These are phyloP conservation scores for Andrena hattorfiana DNA, from an alignment of 2,888 invertebrate species.

Conservation along the genomic window DNA sequence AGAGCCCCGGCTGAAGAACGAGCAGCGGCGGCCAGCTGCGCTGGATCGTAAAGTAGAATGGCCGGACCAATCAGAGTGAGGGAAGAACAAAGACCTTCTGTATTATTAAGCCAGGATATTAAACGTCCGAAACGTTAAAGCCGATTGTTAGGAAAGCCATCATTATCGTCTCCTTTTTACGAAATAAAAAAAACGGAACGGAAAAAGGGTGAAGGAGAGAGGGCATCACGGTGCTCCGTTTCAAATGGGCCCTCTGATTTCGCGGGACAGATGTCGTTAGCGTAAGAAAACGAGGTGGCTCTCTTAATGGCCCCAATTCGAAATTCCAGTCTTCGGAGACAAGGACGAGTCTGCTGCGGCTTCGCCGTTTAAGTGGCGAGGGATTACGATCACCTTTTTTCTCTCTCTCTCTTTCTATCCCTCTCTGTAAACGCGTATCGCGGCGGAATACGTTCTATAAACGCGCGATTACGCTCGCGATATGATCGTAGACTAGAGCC, in stretches of 20 bases:
- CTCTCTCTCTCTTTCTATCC: too few species aligned
- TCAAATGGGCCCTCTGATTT: constrained; percentile 8
- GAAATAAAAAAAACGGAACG: background rate
- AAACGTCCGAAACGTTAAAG: constrained; percentile 65
- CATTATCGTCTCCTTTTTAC: constrained; percentile 23
- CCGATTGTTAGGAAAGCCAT: constrained; percentile 56
- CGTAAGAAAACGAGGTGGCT: background rate
- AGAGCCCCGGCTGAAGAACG: constrained; percentile 62
- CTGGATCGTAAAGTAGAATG: constrained; percentile 66
- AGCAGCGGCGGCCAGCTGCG: constrained; percentile 63
- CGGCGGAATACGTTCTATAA: constrained; percentile 33
- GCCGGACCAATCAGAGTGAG: constrained; percentile 56
- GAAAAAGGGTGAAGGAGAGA: background rate
- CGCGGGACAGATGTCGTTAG: constrained; percentile 6
- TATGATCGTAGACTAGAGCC: constrained; percentile 45
- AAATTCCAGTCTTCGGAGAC: constrained; percentile 16
- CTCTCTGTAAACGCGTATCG: background rate
- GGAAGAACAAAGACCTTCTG: constrained; percentile 67
- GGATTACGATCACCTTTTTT: constrained; percentile 13
- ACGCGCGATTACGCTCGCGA: constrained; percentile 46
- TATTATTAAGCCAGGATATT: constrained; percentile 74
- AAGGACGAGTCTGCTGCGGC: background rate
- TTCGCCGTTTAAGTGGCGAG: background rate
- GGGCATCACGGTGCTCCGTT: constrained; percentile 1
- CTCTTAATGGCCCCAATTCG: constrained; percentile 13